Conservation (phyloP, 2,888 invertebrate genomes). For the Argyresthia albistria region DNA sequence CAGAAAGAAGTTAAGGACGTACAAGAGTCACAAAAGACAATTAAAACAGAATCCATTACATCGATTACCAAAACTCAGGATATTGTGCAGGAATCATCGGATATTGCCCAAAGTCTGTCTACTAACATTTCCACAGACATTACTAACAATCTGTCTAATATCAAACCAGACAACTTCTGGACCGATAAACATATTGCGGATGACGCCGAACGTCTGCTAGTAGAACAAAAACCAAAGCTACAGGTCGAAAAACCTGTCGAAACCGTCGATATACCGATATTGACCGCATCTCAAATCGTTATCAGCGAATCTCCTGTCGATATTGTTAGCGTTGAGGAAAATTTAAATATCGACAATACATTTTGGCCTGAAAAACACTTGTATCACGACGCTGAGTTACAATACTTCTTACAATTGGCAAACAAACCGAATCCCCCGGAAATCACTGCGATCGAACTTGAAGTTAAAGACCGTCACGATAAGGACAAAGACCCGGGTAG, state of each 20-base stretch:
- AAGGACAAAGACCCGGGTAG: conserved; percentile 75
- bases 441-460: conserved; percentile 22
- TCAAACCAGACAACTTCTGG: conserved; percentile 73
- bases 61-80: neutral
- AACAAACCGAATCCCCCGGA: conserved; percentile 41
- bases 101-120: neutral
- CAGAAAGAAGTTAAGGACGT: neutral
- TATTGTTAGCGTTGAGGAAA: conserved; percentile 28
- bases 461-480: conserved; percentile 43
- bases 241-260: conserved; percentile 10
- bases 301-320: neutral
- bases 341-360: conserved; percentile 52
- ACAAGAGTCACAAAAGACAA: neutral
- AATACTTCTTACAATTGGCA: conserved; percentile 70
- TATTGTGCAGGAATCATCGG: conserved; percentile 4
- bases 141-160: conserved; percentile 41
- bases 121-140: conserved; percentile 31
- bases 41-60: conserved; percentile 2
- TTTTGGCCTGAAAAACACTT: conserved; percentile 75
- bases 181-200: conserved; percentile 68
- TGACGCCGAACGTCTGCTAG: conserved; percentile 67
- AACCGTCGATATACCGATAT: conserved; percentile 9
- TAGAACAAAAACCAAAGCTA: conserved; percentile 20
- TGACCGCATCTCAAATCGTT: conserved; percentile 11
- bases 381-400: conserved; percentile 78